Evolutionary conservation across 1,140 invertebrate genomes (phyloP).

Genomic region (Meteorus sp.): DNA sequence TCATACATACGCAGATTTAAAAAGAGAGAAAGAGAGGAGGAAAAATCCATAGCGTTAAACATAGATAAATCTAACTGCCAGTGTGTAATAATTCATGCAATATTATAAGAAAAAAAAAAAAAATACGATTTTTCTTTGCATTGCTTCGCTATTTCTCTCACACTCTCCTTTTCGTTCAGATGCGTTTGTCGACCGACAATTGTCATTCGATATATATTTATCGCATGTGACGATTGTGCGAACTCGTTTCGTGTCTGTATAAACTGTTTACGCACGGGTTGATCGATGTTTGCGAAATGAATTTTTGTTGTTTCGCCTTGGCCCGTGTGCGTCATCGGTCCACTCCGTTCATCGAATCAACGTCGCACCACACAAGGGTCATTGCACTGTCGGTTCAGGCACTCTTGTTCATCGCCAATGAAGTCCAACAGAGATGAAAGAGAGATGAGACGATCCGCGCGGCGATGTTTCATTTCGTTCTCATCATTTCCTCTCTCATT

Average conservation of each 20-base stretch:
- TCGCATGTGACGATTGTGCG: background rate
- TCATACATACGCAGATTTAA: too few relatives aligned
- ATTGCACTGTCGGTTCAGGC: constrained; percentile 43
- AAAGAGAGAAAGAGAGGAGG: too few relatives aligned
- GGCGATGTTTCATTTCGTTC: background rate
- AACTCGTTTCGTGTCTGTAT: constrained; percentile 16
- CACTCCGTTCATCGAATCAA: constrained; percentile 24
- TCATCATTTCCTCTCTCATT: background rate
- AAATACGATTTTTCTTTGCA: constrained; percentile 1
- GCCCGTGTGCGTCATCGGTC: constrained; percentile 11
- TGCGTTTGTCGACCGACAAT: background rate
- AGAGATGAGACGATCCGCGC: background rate
- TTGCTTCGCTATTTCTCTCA: background rate
- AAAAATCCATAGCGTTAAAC: too few relatives aligned
- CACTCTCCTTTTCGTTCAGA: background rate
- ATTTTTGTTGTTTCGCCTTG: constrained; percentile 31
- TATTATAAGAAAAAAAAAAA: constrained; percentile 14
- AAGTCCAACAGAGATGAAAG: constrained; percentile 32
- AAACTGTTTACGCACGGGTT: constrained; percentile 15
- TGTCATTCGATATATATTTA: constrained; percentile 1
- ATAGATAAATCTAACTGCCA: too few relatives aligned
- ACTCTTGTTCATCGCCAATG: constrained; percentile 42
- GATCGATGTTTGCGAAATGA: constrained; percentile 23
- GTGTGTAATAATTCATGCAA: too few relatives aligned
- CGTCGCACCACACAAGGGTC: constrained; percentile 34